Evolutionary conservation across 2,888 invertebrate species (phyloP), one percentile per base, ranked within the genome.

Genomic region (Chromoteleia sp.): DNA sequence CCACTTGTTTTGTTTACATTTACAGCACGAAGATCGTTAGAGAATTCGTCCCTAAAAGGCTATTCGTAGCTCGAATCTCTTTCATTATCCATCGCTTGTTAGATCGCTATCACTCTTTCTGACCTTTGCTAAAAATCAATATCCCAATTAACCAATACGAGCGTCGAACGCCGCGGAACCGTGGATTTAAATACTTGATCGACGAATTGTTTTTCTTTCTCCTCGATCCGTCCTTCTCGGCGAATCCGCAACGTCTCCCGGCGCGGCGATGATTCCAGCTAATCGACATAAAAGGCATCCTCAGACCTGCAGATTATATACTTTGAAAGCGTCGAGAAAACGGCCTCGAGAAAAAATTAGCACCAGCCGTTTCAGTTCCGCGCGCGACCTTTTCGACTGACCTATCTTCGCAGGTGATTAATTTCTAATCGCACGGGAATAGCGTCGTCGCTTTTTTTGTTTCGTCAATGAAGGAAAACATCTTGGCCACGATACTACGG

Each of bases 361-460:
- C 77, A 61, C 39, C 58, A 43, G 43, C 58, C 58, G 59, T 56
- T 58, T 81, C 67, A 71, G 67, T 67, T 65, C 70, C 50, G 50
- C 52, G 74, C 74, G 54, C 65, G 75, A 81, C 81, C 75, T 81
- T 81, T 75, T 67, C 81, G 59, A 65, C 67, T 81, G 75, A 75
- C 75, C 65, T 70, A 76, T 76, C 81, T 56, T 71, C 19, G 63
- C 56, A 63, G 73, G 71, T 78, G 80, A 83, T 83, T 77, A 81
- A 84, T 80, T 83, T 83, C 76, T 79, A 76, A 83, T 73, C 59
- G 70, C 68, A 59, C 33, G 21, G 48, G 30, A 52, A 71, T 65
- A 30, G 56, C 71, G 41, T 58, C 36, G 21, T n/a, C 45, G 52
- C 59, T 77, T 71, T 70, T 71, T 63, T 71, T 25, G 48, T 58